Conservation (phyloP, 2,888 invertebrate genomes). For the Mimas tiliae region DNA sequence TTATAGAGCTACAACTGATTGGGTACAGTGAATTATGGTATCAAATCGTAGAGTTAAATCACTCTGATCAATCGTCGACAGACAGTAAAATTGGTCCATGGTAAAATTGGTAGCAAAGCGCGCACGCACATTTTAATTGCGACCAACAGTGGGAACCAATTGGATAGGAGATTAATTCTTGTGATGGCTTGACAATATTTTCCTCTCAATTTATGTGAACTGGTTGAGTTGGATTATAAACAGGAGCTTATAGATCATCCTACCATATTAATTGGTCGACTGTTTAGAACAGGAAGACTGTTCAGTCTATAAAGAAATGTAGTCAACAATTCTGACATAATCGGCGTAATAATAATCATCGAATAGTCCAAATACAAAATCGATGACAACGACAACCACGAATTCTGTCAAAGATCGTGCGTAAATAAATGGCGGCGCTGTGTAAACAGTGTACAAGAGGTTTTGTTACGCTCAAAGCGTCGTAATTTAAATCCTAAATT, state of each 20-base stretch:
- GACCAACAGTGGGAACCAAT: slow-evolving; percentile 24
- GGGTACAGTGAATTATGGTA: slow-evolving; percentile 66
- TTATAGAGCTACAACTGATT: slow-evolving; percentile 65
- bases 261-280: not conserved
- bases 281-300: not conserved
- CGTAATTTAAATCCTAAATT: slow-evolving; percentile 76
- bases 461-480: slow-evolving; percentile 65
- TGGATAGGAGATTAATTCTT: slow-evolving; percentile 20
- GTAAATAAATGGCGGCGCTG: slow-evolving; percentile 72
- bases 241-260: not conserved
- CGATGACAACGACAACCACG: slow-evolving; percentile 47
- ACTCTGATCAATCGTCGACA: slow-evolving; percentile 65
- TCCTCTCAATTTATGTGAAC: not conserved
- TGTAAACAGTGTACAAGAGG: slow-evolving; percentile 71
- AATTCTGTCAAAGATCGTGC: slow-evolving; percentile 68
- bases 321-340: not conserved
- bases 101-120: slow-evolving; percentile 37
- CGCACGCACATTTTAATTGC: slow-evolving; percentile 47
- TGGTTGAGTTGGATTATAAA: not conserved
- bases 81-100: slow-evolving; percentile 32
- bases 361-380: slow-evolving; percentile 9
- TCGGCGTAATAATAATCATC: not conserved
- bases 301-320: not conserved
- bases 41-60: slow-evolving; percentile 65
- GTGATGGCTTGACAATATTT: not conserved